phyloP scores from a whole-genome alignment of 2,888 invertebrate species.

The Chrysolina haemoptera region DNA sequence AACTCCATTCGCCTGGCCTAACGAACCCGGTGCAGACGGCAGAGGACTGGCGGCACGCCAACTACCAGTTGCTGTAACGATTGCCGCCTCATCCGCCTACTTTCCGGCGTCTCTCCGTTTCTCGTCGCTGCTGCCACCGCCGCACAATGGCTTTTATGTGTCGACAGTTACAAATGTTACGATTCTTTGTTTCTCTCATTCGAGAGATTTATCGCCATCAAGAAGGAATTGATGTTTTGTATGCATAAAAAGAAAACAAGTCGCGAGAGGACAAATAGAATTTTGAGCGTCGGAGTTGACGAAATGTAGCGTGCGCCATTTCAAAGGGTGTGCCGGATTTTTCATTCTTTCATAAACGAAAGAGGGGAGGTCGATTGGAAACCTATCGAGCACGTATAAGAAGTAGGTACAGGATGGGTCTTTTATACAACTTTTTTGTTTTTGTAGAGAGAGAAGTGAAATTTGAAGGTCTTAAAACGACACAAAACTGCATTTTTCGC shows the following conservation, averaged over 20 bases:
- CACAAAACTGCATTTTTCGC: too few species aligned
- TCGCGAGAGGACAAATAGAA: not conserved
- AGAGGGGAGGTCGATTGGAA: too few species aligned
- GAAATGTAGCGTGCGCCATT: not conserved
- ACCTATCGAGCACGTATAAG: too few species aligned
- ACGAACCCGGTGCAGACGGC: conserved; percentile 1
- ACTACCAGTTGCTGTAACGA: conserved; percentile 22
- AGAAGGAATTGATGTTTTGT: conserved; percentile 7
- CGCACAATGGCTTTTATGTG: conserved; percentile 26
- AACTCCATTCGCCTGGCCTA: not conserved
- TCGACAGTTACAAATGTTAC: conserved; percentile 34
- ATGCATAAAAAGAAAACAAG: conserved; percentile 4
- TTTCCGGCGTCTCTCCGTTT: conserved; percentile 5
- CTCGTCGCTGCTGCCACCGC: not conserved
- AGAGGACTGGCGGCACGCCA: conserved; percentile 14
- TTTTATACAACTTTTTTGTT: too few species aligned
- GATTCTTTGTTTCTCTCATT: conserved; percentile 28
- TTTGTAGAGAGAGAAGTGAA: too few species aligned
- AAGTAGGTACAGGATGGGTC: too few species aligned
- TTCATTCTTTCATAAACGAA: too few species aligned
- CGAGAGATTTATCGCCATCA: conserved; percentile 27
- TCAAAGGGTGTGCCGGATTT: not conserved
- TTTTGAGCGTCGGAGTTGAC: conserved; percentile 7
- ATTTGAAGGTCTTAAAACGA: too few species aligned
- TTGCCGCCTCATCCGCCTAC: conserved; percentile 20